These are phyloP conservation scores for Sebastes matsubarae DNA, from an alignment of 2,797 vertebrate species.

Conservation along the genomic window DNA sequence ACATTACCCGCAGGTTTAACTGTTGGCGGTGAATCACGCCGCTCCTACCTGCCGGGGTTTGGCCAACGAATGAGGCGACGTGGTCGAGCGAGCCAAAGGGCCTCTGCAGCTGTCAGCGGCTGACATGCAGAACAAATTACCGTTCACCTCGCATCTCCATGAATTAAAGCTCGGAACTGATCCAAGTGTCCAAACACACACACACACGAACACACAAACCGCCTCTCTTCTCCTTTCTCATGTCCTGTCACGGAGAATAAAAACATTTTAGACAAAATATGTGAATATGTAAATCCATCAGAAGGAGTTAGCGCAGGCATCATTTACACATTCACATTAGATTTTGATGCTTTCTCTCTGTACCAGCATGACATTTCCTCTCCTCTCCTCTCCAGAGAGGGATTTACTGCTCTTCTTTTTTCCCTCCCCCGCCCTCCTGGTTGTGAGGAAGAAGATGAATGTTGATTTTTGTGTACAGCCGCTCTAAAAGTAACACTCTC, in stretches of 20 bases:
- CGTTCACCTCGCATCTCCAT: conserved; percentile 44
- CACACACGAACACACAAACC: not conserved
- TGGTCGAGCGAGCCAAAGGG: conserved; percentile 34
- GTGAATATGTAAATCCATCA: conserved; percentile 43
- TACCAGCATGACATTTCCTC: not conserved
- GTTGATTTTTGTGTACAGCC: conserved; percentile 13
- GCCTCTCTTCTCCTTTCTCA: conserved; percentile 1
- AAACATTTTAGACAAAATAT: not conserved
- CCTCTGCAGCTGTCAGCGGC: conserved; percentile 40
- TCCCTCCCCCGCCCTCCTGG: not conserved
- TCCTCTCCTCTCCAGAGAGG: not conserved
- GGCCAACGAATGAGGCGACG: conserved; percentile 22
- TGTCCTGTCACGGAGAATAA: conserved; percentile 6
- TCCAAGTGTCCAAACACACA: conserved; percentile 19
- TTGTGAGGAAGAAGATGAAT: conserved; percentile 25
- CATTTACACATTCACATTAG: conserved; percentile 15
- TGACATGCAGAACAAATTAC: conserved; percentile 59
- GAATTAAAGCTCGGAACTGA: conserved; percentile 39
- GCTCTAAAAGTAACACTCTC: conserved; percentile 31
- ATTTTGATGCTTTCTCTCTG: not conserved
- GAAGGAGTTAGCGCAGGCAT: conserved; percentile 20
- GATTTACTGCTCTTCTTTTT: conserved; percentile 11
- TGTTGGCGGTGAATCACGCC: conserved; percentile 22
- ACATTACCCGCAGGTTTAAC: conserved; percentile 26
- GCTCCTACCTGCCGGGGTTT: conserved; percentile 6